Evolutionary conservation across 1,140 invertebrate species (phyloP).

Genomic region (Drosophila trapezifrons): DNA sequence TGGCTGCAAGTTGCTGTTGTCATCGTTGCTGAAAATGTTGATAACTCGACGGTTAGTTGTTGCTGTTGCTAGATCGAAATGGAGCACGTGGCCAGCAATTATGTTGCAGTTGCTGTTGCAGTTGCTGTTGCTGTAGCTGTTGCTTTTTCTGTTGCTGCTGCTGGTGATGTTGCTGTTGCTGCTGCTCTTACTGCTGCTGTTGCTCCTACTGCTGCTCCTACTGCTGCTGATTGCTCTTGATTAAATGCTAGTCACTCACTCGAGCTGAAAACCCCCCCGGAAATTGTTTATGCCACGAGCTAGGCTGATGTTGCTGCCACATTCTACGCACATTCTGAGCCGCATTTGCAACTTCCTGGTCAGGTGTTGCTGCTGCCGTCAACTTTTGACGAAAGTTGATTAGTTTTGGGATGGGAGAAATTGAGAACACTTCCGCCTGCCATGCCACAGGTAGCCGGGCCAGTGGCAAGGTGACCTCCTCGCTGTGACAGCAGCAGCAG

Average conservation of each 20-base stretch:
- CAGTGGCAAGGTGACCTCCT: conserved; percentile 23
- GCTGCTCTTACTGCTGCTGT: conserved; percentile 24
- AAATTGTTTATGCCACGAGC: conserved; percentile 77
- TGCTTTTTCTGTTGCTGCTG: too few relatives aligned
- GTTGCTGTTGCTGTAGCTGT: conserved; percentile 20
- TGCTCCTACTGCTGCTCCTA: conserved; percentile 22
- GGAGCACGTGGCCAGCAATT: conserved; percentile 68
- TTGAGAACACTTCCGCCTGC: conserved; percentile 42
- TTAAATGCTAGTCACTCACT: conserved; percentile 80
- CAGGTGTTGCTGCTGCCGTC: conserved; percentile 48
- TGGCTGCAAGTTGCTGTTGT: conserved; percentile 45
- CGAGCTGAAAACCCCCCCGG: conserved; percentile 68
- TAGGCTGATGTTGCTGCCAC: conserved; percentile 22
- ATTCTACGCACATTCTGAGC: conserved; percentile 55
- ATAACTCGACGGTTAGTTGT: conserved; percentile 24
- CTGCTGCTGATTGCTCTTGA: conserved; percentile 75
- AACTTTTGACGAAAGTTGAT: conserved; percentile 53
- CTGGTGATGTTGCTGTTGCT: conserved; percentile 16
- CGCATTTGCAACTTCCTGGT: conserved; percentile 47
- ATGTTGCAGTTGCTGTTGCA: conserved; percentile 1
- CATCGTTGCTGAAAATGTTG: conserved; percentile 64
- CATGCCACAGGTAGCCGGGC: neutral
- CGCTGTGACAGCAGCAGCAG: conserved; percentile 46
- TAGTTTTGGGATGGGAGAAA: conserved; percentile 36
- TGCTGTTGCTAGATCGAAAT: conserved; percentile 34